Conservation (phyloP, 92 coral and sea anemone species). For the Porites lobata region DNA sequence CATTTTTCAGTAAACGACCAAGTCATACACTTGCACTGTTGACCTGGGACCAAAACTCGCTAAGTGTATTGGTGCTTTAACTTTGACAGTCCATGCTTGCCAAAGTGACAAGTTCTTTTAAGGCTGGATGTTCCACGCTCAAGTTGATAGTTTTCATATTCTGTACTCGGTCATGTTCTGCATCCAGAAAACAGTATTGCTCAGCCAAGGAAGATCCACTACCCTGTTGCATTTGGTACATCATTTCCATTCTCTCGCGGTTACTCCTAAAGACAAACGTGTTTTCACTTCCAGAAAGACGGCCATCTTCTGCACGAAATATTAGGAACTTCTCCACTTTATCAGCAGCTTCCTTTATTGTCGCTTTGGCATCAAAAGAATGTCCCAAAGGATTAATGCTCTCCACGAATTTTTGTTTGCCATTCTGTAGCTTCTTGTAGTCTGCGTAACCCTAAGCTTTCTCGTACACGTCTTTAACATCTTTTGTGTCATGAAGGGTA, state of each 20-base stretch:
- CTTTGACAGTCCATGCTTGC: constrained; percentile 68
- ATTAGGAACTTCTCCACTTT: constrained; percentile 49
- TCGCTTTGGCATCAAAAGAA: constrained; percentile 54
- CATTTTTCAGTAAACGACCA: not conserved
- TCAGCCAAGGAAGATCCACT: constrained; percentile 49
- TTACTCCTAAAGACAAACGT: constrained; percentile 56
- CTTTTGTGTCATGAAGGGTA: constrained; percentile 38
- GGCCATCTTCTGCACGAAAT: constrained; percentile 54
- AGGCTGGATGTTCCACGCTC: constrained; percentile 57
- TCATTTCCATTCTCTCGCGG: constrained; percentile 47
- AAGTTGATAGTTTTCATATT: constrained; percentile 74
- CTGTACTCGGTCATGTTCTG: constrained; percentile 72
- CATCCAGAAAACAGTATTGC: constrained; percentile 68
- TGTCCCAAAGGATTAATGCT: constrained; percentile 50
- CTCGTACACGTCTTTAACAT: constrained; percentile 39
- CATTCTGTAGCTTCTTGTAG: constrained; percentile 51
- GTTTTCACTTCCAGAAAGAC: constrained; percentile 19
- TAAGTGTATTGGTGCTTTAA: constrained; percentile 56
- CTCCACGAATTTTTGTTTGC: constrained; percentile 51
- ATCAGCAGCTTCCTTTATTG: constrained; percentile 55
- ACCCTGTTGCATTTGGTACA: constrained; percentile 54
- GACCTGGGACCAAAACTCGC: constrained; percentile 66
- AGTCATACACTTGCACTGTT: not conserved
- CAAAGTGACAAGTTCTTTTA: constrained; percentile 62
- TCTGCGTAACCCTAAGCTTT: constrained; percentile 50